Evolutionary conservation across 1,140 invertebrate species (phyloP), one percentile per base, ranked within the genome.

Genomic region (Zaprionus nigranus): DNA sequence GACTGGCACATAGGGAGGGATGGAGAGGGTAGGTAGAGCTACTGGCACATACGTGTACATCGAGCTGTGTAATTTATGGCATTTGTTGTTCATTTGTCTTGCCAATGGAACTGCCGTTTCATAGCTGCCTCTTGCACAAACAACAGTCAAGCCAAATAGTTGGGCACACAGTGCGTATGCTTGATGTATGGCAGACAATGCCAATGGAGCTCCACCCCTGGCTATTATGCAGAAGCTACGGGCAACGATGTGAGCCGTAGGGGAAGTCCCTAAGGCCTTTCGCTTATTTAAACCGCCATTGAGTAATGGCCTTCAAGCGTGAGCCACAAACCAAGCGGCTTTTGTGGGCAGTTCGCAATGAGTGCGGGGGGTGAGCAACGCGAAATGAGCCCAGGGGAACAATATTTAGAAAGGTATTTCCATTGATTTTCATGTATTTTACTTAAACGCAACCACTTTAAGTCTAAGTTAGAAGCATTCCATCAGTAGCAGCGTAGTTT

Each of bases 21-120:
- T 34, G 7, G 2, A 20, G 28, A 26, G 22, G 3, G 24, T 61
- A 28, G 12, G 5, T 20, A 34, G 22, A 11, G 30, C 26, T 7
- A 43, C 71, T 72, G 58, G 46, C 38, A 59, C 68, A 51, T 51
- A 51, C 46, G 46, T 51, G 40, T 65, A 79, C 79, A 82, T 86
- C 72, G 83, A 80, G 59, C 76, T 79, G 54, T 79, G 79, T 82
- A 73, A 86, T 86, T 86, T 86, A 86, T 86, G 83, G 83, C 80
- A 87, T 87, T 86, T 82, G 82, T 79, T 86, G 82, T 87, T 86
- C 79, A 86, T 86, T 87, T 86, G 82, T 82, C 82, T 77, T 86
- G 75, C 75, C 75, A 64, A 72, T 72, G 30, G 81, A 66, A 63
- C 74, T 53, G 38, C 61, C 30, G 66, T 51, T 63, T 60, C 61